Conservation (phyloP, 1,140 invertebrate genomes). For the Mercenaria mercenaria region DNA sequence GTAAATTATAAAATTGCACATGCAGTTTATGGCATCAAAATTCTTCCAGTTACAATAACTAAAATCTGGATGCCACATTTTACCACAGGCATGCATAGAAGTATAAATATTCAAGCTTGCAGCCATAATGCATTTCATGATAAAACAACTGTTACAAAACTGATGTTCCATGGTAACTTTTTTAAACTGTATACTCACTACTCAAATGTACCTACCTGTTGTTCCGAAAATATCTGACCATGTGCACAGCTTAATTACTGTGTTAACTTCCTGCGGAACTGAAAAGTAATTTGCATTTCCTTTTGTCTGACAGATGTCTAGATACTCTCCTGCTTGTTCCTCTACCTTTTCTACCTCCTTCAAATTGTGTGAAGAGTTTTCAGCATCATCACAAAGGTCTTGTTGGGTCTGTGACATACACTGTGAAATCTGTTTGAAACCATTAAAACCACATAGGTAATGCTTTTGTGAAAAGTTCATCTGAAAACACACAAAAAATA, state of each 20-base stretch:
- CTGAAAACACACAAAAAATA: neutral
- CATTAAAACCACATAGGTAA: conserved; percentile 7
- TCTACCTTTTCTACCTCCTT: neutral
- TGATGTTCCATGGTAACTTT: neutral
- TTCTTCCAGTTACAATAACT: too few relatives aligned
- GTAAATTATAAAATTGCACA: too few relatives aligned
- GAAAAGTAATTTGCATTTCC: neutral
- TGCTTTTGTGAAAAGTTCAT: neutral
- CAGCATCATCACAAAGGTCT: too few relatives aligned
- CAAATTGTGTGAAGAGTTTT: too few relatives aligned
- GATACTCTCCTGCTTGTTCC: neutral
- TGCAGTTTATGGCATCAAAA: too few relatives aligned
- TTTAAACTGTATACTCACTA: neutral
- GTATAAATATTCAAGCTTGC: neutral
- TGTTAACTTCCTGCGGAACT: neutral
- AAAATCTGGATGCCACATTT: too few relatives aligned
- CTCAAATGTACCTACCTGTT: neutral
- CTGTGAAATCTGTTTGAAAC: neutral
- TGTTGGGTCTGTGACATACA: neutral
- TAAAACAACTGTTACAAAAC: neutral
- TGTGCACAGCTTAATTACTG: neutral
- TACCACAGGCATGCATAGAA: too few relatives aligned
- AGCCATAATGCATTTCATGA: neutral
- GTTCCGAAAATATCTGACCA: neutral
- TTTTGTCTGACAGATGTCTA: neutral